Base-by-base conservation (phyloP, 2,797 vertebrate species). In the Sebastolobus altivelis region DNA sequence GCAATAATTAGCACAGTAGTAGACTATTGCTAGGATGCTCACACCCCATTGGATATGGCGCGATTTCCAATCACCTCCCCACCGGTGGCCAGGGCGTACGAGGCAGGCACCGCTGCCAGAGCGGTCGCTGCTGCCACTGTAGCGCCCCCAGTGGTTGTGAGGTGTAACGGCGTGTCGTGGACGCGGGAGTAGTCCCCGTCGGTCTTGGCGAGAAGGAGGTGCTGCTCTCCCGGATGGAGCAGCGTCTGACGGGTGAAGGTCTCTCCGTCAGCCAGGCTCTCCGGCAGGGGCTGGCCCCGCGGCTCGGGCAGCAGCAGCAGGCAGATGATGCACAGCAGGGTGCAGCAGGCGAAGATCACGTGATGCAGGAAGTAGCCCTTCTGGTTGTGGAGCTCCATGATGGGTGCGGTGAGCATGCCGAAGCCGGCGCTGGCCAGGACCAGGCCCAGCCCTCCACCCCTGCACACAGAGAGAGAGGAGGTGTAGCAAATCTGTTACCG, bases 371-470 rank as follows among this genome's bases (percentile, higher is more conserved):
- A 99, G 94, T 98, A 99, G 80, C 98, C 98, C 93, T 99, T 98
- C 96, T 99, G 97, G 95, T 98, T 99, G 95, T 99, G 98, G 13
- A 99, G 97, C 90, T 99, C 98, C 94, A 99, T 99, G 92, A 99
- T 98, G 63, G 98, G 98, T 0, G 98, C 97, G 0, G 98, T 99
- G 82, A 99, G 93, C 96, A 97, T 98, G 61, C 98, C 97, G 0
- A 99, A 99, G 58, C 97, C 98, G 0, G 98, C 98, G 0, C 97
- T 99, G 25, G 98, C 98, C 90, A 98, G 95, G 60, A 98, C 97
- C 87, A 99, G 94, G 18, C 98, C 98, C 78, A 99, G 95, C 1
- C 97, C 97, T 0, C 97, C 97, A 1, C 97, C 97, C 94, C 98
- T 99, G 88, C 10, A 74, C 14, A 77, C 7, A 83, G 8, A 60